Evolutionary conservation across 1,140 invertebrate genomes (phyloP), one percentile per base, ranked within the genome.

Genomic region (Parasteatoda tepidariorum): DNA sequence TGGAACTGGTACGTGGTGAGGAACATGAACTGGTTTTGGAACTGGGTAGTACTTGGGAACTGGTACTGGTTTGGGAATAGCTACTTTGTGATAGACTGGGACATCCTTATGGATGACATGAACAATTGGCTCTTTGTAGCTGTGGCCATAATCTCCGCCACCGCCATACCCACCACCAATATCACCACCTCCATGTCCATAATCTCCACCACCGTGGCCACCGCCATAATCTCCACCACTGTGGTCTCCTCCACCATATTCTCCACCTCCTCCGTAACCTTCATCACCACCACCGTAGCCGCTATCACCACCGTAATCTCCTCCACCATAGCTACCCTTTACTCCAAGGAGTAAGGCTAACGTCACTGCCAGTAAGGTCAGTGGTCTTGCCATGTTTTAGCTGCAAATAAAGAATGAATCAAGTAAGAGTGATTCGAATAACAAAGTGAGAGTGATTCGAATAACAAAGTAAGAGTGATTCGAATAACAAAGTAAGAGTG

Each of bases 1-100:
- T 62, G 87, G 87, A 6, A 86, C 85, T 28, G 87, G 87, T 2
- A 87, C 83, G n/a, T 86, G 87, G 38, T 87, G 87, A 2, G 87
- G 86, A 1, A 87, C 87, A 24, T 87, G 86, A 0, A 87, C 86
- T 7, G 87, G 85, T 2, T 86, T 86, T 13, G 86, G 86, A 28
- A 87, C 86, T 22, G 87, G 87, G 24, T 85, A 83, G 31, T 85
- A 86, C 54, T 86, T 87, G 1, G 85, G 84, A n/a, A 87, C 86
- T 26, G 86, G 87, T 9, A 87, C 85, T 30, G 86, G 85, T 59
- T 86, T 87, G 7, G 87, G 87, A 55, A 86, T 85, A 34, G 87
- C 87, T 13, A 87, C 85, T n/a, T 85, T 84, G 54, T 87, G 86
- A 64, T 86, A 85, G 22, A 87, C 86, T 33, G 87, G 87, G 3